These are phyloP conservation scores for Indicator indicator DNA, from an alignment of 2,113 vertebrate genomes.

Conservation along the genomic window DNA sequence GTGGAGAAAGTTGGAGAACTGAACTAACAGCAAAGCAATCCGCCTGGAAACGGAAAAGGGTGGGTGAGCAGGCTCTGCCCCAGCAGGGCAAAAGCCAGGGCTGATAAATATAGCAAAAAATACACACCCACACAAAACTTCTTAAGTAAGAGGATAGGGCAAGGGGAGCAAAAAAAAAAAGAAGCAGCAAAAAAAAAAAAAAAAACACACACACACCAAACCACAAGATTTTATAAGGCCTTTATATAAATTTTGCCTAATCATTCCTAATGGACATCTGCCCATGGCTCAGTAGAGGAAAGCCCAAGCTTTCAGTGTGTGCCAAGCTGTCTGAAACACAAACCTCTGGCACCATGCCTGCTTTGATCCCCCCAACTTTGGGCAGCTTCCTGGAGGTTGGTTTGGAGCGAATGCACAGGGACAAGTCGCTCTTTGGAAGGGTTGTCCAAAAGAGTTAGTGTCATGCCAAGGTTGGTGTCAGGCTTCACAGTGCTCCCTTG, in stretches of 20 bases:
- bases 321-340: slow-evolving; percentile 39
- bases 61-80: slow-evolving; percentile 27
- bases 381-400: neutral
- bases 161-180: rapidly evolving
- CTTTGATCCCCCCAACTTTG: neutral
- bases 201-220: neutral
- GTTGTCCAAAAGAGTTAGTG: neutral
- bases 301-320: neutral
- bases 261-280: slow-evolving; percentile 33
- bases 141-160: neutral
- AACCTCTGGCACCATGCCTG: neutral
- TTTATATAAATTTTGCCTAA: slow-evolving; percentile 40
- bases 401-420: neutral
- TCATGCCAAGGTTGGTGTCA: neutral
- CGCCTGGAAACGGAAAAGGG: slow-evolving; percentile 70
- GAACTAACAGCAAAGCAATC: slow-evolving; percentile 59
- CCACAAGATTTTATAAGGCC: neutral
- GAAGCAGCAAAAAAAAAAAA: neutral
- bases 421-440: neutral
- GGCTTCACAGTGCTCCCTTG: neutral
- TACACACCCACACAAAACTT: slow-evolving; percentile 8
- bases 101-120: slow-evolving; percentile 43
- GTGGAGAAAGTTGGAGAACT: slow-evolving; percentile 51
- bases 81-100: slow-evolving; percentile 1
- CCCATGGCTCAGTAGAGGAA: neutral